Evolutionary conservation across 1,140 invertebrate species (phyloP), one percentile per base, ranked within the genome.

Genomic region (Venustaconcha ellipsiformis): DNA sequence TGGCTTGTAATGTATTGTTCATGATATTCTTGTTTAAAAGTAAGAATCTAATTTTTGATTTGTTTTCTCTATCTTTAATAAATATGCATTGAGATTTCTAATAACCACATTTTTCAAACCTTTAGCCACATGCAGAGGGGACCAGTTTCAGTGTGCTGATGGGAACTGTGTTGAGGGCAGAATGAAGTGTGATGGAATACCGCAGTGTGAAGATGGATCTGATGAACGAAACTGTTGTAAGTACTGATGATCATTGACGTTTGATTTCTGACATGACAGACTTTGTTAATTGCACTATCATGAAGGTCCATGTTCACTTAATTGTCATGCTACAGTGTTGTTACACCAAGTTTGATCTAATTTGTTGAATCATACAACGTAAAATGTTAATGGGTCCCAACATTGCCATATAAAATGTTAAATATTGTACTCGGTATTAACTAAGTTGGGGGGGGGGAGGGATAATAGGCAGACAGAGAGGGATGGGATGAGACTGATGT

Each of bases 111-210:
- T 30, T 67, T 67, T 58, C 26, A 2, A 26, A 60, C 37, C 60
- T 18, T 8, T 14, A n/a, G 14, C 62, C 66, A 65, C 55, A 17
- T 74, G 72, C 30, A 20, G 65, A 14, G 65, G 23, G 17, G 72
- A 62, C 17, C 58, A 60, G 72, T 74, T 60, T 37, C 26, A 70
- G 65, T 92, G 91, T 82, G 78, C 72, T 64, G 86, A 90, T 84
- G 88, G 89, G 23, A 77, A 78, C 63, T 92, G 91, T 74, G 87
- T 92, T 68, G 89, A 90, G 78, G 87, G 84, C 48, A 60, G 85
- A 82, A 91, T 91, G 87, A 91, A 91, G 75, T 97, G 95, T 90
- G 93, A 96, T 83, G 84, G 86, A 18, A 69, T 82, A 57, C 70
- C 26, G 48, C 90, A 92, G 79, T 92, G 91, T 82, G 59, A 72